Evolutionary conservation across 2,797 vertebrate species (phyloP), one percentile per base, ranked within the genome.

Genomic region (Pteropus rufus): DNA sequence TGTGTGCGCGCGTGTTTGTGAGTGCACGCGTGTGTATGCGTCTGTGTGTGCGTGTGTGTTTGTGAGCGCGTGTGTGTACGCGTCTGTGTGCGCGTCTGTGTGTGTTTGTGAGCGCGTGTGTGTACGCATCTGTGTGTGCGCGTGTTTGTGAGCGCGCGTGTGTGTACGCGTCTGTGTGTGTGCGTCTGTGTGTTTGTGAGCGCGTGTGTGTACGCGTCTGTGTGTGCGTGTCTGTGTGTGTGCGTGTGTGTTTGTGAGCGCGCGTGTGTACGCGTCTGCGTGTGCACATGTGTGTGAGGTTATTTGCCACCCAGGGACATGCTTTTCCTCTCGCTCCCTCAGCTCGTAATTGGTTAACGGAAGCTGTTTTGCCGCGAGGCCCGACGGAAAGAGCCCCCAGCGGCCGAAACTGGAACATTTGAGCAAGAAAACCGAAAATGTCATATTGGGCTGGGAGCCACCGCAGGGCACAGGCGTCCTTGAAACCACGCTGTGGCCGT

Each of bases 391-490:
- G n/a, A n/a, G 36, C 85, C 18, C 56, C 56, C 44, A 5, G 3
- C 14, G 73, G 69, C 36, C 69, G 12, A 7, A 21, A 36, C 11
- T 9, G 79, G 41, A 56, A 14, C 5, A 19, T 23, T 19, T 11
- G 69, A 60, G 31, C 26, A 23, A n/a, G 3, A 36, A 19, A 10
- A 10, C 6, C 23, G 9, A 15, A 0, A 9, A 12, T 7, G 11
- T 12, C 3, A 1, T 0, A 3, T 6, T 29, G 67, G 69, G 2
- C 31, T 19, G 4, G 0, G 26, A 24, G 34, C 23, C 29, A 7
- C 16, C 7, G 10, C 7, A 10, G 14, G 1, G 26, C 36, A 64
- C n/a, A 7, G 10, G 29, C 10, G 44, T 44, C 44, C 44, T 44
- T 44, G 46, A 46, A 12, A 46, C 46, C 46, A 46, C 46, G 11